These are phyloP conservation scores for Eurystomus gularis DNA, from an alignment of 2,113 vertebrate genomes.

Conservation along the genomic window DNA sequence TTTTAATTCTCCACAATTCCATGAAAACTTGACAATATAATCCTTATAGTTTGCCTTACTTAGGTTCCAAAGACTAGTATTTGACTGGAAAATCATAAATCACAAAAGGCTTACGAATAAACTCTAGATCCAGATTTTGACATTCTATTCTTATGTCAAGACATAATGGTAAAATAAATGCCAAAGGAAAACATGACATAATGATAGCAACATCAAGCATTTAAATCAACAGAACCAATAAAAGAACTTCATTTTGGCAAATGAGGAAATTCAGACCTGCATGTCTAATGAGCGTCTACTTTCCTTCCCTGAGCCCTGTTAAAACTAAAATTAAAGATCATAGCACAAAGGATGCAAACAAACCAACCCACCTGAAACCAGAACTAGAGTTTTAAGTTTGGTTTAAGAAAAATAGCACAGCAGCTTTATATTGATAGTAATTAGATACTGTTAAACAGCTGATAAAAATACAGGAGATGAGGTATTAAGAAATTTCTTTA, in stretches of 20 bases:
- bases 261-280: slow-evolving; percentile 28
- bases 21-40: slow-evolving; percentile 44
- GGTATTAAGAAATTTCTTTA: slow-evolving; percentile 60
- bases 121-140: slow-evolving; percentile 28
- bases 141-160: slow-evolving; percentile 12
- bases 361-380: neutral
- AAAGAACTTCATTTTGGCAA: slow-evolving; percentile 37
- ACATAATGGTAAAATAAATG: neutral
- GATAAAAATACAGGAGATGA: neutral
- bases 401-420: neutral
- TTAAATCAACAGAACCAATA: slow-evolving; percentile 43
- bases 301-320: neutral
- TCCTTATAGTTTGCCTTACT: slow-evolving; percentile 10
- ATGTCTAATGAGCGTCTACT: slow-evolving; percentile 31
- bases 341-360: neutral
- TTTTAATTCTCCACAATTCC: slow-evolving; percentile 19
- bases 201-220: slow-evolving; percentile 23
- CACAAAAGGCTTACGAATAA: slow-evolving; percentile 30
- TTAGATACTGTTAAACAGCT: neutral
- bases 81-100: slow-evolving; percentile 3
- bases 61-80: neutral
- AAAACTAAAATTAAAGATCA: slow-evolving; percentile 44
- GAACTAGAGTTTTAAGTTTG: neutral
- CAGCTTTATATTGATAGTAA: neutral
- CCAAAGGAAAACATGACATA: slow-evolving; percentile 34